These are phyloP conservation scores for Epinotia demarniana DNA, from an alignment of 2,888 invertebrate species.

Conservation along the genomic window DNA sequence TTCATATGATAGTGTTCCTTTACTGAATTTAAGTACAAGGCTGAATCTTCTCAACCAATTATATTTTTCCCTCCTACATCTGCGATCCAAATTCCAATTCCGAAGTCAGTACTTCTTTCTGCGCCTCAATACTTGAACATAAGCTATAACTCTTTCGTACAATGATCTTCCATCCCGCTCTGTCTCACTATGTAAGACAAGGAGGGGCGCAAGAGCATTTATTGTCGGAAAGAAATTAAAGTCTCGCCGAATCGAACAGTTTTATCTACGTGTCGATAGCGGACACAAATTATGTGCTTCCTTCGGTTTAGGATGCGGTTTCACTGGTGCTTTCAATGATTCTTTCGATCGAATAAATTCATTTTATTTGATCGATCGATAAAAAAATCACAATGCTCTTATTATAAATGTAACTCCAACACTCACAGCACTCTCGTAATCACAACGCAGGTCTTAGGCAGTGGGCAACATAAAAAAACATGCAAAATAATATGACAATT, in stretches of 20 bases:
- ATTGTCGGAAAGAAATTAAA: constrained; percentile 82
- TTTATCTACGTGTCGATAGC: constrained; percentile 83
- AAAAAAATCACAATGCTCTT: no score
- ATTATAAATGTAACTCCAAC: no score
- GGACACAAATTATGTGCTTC: constrained; percentile 83
- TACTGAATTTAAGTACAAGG: background rate
- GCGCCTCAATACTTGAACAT: constrained; percentile 45
- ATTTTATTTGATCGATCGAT: no score
- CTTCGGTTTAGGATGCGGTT: constrained; percentile 60
- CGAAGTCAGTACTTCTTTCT: constrained; percentile 44
- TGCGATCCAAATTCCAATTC: constrained; percentile 38
- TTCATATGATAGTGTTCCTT: no score
- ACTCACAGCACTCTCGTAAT: no score
- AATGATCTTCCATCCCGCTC: constrained; percentile 57
- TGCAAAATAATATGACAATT: no score
- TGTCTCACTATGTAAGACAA: constrained; percentile 54
- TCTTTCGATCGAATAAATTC: no score
- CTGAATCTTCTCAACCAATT: constrained; percentile 8
- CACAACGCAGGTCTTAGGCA: no score
- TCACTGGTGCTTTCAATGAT: constrained; percentile 19
- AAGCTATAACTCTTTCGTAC: constrained; percentile 48
- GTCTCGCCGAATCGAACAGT: constrained; percentile 80
- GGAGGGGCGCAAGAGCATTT: constrained; percentile 71
- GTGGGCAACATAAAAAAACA: no score
- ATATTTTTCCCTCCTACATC: constrained; percentile 30